A percentile compares a stretch with the other conserved stretches of the same genome.
Conservation (phyloP, 2,888 invertebrate genomes). For the Tuta absoluta region DNA sequence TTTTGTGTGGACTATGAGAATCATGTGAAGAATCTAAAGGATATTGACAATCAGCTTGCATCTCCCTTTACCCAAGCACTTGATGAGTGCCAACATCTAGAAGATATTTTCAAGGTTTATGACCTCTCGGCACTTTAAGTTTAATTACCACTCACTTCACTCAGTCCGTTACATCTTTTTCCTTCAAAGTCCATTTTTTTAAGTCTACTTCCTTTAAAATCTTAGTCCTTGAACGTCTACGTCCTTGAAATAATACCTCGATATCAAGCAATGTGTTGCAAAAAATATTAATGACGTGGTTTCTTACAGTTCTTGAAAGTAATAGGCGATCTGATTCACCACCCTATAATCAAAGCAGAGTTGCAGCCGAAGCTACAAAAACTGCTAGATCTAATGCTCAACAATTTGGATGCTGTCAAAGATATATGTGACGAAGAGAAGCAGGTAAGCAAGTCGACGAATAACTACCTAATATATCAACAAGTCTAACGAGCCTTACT, state of each 20-base stretch:
- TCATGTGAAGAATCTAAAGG: conserved; percentile 83
- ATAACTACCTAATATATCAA: background rate
- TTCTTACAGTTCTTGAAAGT: conserved; percentile 84
- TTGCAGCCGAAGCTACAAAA: conserved; percentile 84
- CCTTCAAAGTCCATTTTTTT: no score
- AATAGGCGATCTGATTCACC: conserved; percentile 86
- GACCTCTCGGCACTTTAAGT: no score
- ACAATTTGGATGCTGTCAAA: conserved; percentile 85
- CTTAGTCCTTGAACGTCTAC: no score
- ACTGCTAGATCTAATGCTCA: conserved; percentile 83
- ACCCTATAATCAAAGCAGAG: conserved; percentile 87
- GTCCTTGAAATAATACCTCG: no score
- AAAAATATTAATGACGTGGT: no score
- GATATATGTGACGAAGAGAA: conserved; percentile 82
- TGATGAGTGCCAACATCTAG: conserved; percentile 85
- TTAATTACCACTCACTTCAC: no score
- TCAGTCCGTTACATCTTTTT: no score
- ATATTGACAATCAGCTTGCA: conserved; percentile 89
- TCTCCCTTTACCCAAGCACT: conserved; percentile 90
- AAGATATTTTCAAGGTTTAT: conserved; percentile 73
- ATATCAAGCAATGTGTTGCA: no score
- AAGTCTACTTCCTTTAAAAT: no score
- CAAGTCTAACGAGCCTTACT: background rate
- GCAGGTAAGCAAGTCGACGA: conserved; percentile 52
- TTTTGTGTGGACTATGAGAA: conserved; percentile 84